Conservation (phyloP, 2,797 vertebrate species). For the Acanthurus tractus region DNA sequence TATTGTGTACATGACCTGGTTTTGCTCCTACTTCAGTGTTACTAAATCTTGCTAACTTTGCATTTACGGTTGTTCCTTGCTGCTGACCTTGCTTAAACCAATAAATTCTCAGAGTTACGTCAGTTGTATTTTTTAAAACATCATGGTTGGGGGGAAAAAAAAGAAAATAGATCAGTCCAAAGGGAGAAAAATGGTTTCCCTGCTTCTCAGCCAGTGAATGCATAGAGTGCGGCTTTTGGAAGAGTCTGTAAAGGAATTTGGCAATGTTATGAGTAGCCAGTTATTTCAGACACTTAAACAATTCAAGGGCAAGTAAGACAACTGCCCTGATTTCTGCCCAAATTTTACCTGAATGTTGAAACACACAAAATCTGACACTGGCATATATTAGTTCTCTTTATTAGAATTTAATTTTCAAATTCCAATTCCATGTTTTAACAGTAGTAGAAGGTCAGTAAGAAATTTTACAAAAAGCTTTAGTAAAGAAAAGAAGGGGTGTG, state of each 20-base stretch:
- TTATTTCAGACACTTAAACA: too few relatives aligned
- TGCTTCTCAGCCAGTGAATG: not conserved
- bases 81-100: constrained; percentile 63
- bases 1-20: constrained; percentile 36
- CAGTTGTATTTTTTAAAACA: not conserved
- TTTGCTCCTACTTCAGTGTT: constrained; percentile 35
- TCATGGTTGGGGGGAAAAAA: not conserved
- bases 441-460: constrained; percentile 44
- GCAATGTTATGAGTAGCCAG: too few relatives aligned
- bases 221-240: not conserved
- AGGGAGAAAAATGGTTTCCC: not conserved
- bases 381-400: constrained; percentile 50
- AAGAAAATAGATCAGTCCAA: not conserved
- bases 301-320: not conserved
- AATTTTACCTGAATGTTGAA: not conserved
- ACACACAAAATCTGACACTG: not conserved
- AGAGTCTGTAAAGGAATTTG: not conserved
- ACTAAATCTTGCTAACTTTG: constrained; percentile 20
- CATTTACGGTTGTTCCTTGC: constrained; percentile 33
- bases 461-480: constrained; percentile 57
- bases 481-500: constrained; percentile 22
- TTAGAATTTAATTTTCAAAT: constrained; percentile 48
- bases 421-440: constrained; percentile 6
- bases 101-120: constrained; percentile 56
- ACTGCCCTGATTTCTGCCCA: not conserved